These are phyloP conservation scores for Chiridota heheva DNA, from an alignment of 35 echinoderm and acorn worm genomes.

Conservation along the genomic window DNA sequence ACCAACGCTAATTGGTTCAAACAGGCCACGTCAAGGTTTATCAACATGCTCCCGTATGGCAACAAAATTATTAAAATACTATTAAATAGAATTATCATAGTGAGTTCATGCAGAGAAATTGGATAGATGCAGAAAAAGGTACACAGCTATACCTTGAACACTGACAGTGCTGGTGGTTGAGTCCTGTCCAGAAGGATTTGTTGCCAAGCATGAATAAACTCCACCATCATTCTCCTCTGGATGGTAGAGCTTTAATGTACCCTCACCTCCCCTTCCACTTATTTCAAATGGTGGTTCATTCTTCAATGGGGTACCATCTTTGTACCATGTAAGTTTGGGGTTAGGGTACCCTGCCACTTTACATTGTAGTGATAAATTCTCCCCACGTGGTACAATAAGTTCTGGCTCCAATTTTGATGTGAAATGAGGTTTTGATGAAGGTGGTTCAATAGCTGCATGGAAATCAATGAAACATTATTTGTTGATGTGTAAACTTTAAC, in stretches of 20 bases:
- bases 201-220: constrained; percentile 55
- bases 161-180: constrained; percentile 24
- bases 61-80: too few species aligned
- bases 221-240: constrained; percentile 47
- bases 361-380: constrained; percentile 9
- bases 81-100: too few species aligned
- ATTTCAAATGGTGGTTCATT: constrained; percentile 34
- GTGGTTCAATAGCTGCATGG: constrained; percentile 16
- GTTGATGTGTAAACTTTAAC: too few species aligned
- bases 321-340: constrained; percentile 28
- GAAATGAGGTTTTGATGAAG: constrained; percentile 28
- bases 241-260: constrained; percentile 3
- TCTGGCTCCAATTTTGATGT: constrained; percentile 10
- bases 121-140: background rate
- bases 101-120: background rate
- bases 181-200: constrained; percentile 46
- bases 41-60: too few species aligned
- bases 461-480: background rate
- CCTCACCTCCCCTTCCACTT: constrained; percentile 23
- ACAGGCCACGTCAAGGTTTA: background rate
- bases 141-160: constrained; percentile 23
- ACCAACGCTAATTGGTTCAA: background rate
- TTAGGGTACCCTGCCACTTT: constrained; percentile 26
- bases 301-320: constrained; percentile 24
- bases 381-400: constrained; percentile 7